A percentile compares a stretch with the other conserved stretches of the same genome.
Conservation (phyloP, 2,888 invertebrate genomes). For the Latrodectus elegans region DNA sequence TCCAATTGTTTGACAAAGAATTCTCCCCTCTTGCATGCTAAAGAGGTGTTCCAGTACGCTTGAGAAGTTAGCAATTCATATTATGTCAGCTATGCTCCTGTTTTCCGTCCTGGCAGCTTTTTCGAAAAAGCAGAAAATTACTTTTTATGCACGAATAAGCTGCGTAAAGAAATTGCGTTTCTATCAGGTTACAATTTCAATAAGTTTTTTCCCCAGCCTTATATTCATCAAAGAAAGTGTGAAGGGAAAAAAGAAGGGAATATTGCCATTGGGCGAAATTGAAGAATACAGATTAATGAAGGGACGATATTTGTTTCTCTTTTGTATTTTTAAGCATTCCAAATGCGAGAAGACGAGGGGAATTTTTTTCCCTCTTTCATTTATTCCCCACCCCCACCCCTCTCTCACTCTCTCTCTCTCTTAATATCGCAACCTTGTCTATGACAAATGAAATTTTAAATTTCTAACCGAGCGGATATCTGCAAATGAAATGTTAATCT, state of each 20-base stretch:
- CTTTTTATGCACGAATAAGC: conserved; percentile 56
- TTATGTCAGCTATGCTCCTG: conserved; percentile 31
- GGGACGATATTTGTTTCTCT: neutral
- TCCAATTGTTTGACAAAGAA: conserved; percentile 49
- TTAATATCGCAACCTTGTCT: conserved; percentile 19
- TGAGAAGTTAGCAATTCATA: conserved; percentile 45
- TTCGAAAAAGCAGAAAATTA: conserved; percentile 34
- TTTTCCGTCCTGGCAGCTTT: conserved; percentile 8
- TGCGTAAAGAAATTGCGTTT: conserved; percentile 29
- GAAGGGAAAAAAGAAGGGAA: neutral
- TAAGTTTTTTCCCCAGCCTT: neutral
- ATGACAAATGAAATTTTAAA: conserved; percentile 42
- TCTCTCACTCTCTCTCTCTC: neutral
- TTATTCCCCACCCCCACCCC: no score
- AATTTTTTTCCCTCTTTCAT: no score
- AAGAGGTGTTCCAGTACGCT: conserved; percentile 25
- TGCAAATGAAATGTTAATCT: conserved; percentile 37
- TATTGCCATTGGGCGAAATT: conserved; percentile 17
- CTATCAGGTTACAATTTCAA: conserved; percentile 42
- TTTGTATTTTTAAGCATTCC: neutral
- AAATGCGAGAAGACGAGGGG: neutral
- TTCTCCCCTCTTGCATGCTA: conserved; percentile 3
- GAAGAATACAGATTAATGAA: conserved; percentile 41
- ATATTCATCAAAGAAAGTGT: neutral
- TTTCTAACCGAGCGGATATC: conserved; percentile 22